Evolutionary conservation across 2,888 invertebrate species (phyloP).

Genomic region (Epistrophella euchroma): DNA sequence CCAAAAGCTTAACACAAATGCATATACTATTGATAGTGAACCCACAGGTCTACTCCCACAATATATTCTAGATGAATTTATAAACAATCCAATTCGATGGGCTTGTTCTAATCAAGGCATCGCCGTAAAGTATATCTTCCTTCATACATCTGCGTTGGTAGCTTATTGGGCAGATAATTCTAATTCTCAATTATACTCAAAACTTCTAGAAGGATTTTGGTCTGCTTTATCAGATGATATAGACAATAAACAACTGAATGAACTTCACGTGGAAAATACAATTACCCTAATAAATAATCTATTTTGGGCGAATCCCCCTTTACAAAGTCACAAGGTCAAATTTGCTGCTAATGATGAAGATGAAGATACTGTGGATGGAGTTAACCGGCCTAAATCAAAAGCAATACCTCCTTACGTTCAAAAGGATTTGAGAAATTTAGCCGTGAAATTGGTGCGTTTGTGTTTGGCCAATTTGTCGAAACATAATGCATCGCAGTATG

Average conservation of each 20-base stretch:
- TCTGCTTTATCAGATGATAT: slow-evolving; percentile 78
- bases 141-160: slow-evolving; percentile 84
- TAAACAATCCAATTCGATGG: slow-evolving; percentile 84
- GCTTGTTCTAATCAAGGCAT: slow-evolving; percentile 83
- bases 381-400: slow-evolving; percentile 53
- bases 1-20: slow-evolving; percentile 84
- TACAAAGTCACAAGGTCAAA: slow-evolving; percentile 85
- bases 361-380: slow-evolving; percentile 74
- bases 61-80: slow-evolving; percentile 78
- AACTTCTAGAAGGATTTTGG: slow-evolving; percentile 80
- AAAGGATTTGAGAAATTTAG: slow-evolving; percentile 79
- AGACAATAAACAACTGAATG: slow-evolving; percentile 76
- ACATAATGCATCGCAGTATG: slow-evolving; percentile 84
- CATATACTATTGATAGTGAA: slow-evolving; percentile 28
- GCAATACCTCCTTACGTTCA: slow-evolving; percentile 53
- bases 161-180: slow-evolving; percentile 86
- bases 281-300: slow-evolving; percentile 83
- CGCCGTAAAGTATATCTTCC: slow-evolving; percentile 84
- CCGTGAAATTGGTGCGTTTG: slow-evolving; percentile 80
- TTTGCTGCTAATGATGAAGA: slow-evolving; percentile 82
- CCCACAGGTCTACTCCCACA: slow-evolving; percentile 73
- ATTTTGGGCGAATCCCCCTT: slow-evolving; percentile 81
- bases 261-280: slow-evolving; percentile 81
- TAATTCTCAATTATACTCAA: slow-evolving; percentile 78
- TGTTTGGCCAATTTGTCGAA: slow-evolving; percentile 86